Base-by-base conservation (phyloP, 2,888 invertebrate genomes). In the Agrochola circellaris region DNA sequence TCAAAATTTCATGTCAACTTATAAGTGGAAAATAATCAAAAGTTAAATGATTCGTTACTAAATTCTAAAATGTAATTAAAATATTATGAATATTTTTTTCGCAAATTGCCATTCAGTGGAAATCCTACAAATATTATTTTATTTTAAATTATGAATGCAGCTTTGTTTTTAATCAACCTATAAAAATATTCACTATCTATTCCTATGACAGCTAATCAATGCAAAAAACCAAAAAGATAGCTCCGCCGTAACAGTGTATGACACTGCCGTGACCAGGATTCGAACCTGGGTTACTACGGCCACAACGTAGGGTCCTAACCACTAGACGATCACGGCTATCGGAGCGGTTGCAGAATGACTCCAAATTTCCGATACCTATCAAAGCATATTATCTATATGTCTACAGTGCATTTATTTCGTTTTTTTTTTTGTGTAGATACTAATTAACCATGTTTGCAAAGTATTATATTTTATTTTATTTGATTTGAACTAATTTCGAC, bases 201-300 rank as follows among this genome's bases (percentile, higher is more conserved):
- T 75, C 0, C 2, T 20, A 15, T 23, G n/a, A 23, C 0, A 23
- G 8, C 9, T n/a, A 66, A n/a, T 38, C 30, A 58, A 26, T 26
- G 5, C 11, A 15, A 77, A 66, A 48, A 42, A 26, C 0, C 58
- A 81, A 83, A 81, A 77, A 65, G 2, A 74, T 30, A 30, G 3
- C 94, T 93, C 93, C 95, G 91, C 95, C 95, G 91, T 92, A 94
- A 95, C 95, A 95, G 95, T 94, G 95, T 76, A 4, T 34, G 26
- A 84, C 95, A 92, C 93, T 97, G 97, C 97, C 97, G 97, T 97
- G 97, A 97, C 97, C 97, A 97, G 97, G 97, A 97, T 97, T 97
- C 97, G 97, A 97, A 97, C 97, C 97, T 97, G 97, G 97, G 97
- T 97, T 97, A 97, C 97, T 97, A 97, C 97, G 97, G 97, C 97